phyloP scores from a whole-genome alignment of 2,888 invertebrate genomes.

The Metellina segmentata region DNA sequence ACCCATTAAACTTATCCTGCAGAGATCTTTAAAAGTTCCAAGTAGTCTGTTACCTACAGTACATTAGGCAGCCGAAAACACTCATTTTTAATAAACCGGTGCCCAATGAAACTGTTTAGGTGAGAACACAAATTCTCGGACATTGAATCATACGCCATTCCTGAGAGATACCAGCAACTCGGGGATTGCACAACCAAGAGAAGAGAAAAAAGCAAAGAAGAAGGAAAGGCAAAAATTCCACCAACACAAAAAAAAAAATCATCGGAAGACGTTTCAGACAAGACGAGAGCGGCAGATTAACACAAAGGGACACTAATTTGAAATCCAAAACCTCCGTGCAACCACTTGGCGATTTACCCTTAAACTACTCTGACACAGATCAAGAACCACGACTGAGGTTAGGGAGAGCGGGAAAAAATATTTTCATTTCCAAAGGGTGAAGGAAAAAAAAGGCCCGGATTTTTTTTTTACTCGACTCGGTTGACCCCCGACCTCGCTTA shows the following conservation, averaged over 20 bases:
- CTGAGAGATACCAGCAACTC: not conserved
- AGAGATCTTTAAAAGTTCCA: no score
- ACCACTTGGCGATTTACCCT: slow-evolving; percentile 65
- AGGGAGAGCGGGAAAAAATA: slow-evolving; percentile 27
- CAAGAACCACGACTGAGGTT: not conserved
- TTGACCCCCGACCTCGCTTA: slow-evolving; percentile 66
- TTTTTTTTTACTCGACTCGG: slow-evolving; percentile 47
- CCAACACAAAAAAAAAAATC: not conserved
- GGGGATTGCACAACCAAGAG: not conserved
- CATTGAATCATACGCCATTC: not conserved
- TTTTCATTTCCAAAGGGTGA: slow-evolving; percentile 62
- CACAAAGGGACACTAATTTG: slow-evolving; percentile 73
- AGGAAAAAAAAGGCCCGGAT: slow-evolving; percentile 4
- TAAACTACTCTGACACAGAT: slow-evolving; percentile 59
- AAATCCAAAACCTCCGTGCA: slow-evolving; percentile 51
- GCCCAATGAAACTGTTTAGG: not conserved
- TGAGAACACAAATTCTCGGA: not conserved
- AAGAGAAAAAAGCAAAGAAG: not conserved
- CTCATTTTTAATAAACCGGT: no score
- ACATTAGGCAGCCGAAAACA: not conserved
- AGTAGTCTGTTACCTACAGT: not conserved
- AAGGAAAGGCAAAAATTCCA: not conserved
- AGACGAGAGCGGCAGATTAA: slow-evolving; percentile 71
- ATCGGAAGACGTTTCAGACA: slow-evolving; percentile 24
- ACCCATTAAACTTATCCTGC: no score